Conservation (phyloP, 2,797 vertebrate species). For the Poeciliopsis gracilis region DNA sequence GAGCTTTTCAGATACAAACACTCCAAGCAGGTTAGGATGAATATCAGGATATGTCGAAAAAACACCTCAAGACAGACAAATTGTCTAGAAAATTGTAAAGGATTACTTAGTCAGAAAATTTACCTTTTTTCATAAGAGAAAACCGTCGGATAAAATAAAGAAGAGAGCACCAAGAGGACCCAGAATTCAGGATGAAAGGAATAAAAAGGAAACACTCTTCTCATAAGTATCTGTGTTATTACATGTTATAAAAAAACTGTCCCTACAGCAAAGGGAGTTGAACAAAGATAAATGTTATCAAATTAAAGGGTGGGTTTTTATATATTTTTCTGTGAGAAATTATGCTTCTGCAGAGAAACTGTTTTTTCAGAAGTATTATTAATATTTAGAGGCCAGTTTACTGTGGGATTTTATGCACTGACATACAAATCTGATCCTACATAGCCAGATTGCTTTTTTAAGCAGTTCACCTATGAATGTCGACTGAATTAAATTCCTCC, state of each 20-base stretch:
- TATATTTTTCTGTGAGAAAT: background rate
- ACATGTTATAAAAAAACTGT: background rate
- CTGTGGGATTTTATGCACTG: background rate
- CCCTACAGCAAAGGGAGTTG: background rate
- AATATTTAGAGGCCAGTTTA: background rate
- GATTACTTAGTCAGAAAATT: background rate
- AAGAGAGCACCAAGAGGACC: background rate
- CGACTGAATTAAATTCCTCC: constrained; percentile 13
- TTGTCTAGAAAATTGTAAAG: background rate
- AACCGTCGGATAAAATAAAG: background rate
- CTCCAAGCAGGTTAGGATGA: background rate
- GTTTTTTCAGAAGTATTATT: background rate
- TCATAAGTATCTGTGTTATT: no score
- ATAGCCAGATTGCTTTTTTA: background rate
- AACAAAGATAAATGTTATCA: background rate
- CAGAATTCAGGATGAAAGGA: background rate
- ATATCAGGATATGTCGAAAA: background rate
- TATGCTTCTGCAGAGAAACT: background rate
- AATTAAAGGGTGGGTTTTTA: background rate
- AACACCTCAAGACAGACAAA: background rate
- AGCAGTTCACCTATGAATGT: constrained; percentile 6
- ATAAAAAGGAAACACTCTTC: no score
- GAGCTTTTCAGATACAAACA: background rate
- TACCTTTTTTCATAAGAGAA: background rate
- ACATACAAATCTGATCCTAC: no score